Evolutionary conservation across 2,113 vertebrate species (phyloP).

Genomic region (Grus americana): DNA sequence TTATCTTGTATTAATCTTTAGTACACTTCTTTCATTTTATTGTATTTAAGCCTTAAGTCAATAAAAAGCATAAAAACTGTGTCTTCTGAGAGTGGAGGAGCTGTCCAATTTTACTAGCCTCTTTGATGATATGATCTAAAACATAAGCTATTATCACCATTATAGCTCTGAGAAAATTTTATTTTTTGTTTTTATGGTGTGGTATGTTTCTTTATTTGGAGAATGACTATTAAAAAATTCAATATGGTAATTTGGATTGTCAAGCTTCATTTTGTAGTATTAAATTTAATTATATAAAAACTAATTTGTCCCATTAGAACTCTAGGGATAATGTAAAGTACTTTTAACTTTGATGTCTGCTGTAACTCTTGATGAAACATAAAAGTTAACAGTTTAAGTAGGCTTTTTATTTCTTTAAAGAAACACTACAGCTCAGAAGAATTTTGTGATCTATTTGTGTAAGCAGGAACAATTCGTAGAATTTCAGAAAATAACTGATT

Average conservation of each 20-base stretch:
- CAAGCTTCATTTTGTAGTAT: slow-evolving; percentile 22
- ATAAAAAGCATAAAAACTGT: slow-evolving; percentile 7
- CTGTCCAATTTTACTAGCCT: slow-evolving; percentile 26
- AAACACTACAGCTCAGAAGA: background rate
- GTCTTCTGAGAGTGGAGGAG: background rate
- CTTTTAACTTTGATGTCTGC: slow-evolving; percentile 51
- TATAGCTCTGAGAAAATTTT: background rate
- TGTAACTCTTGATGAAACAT: slow-evolving; percentile 47
- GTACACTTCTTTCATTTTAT: background rate
- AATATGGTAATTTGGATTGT: slow-evolving; percentile 6
- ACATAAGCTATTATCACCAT: background rate
- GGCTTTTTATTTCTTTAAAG: slow-evolving; percentile 9
- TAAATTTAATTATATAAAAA: slow-evolving; percentile 44
- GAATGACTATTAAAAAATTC: slow-evolving; percentile 1
- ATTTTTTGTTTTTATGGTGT: slow-evolving; percentile 29
- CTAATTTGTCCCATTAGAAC: slow-evolving; percentile 8
- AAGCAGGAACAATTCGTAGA: background rate
- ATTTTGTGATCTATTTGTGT: background rate
- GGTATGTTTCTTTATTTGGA: slow-evolving; percentile 12
- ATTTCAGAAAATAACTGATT: background rate
- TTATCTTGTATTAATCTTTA: slow-evolving; percentile 43
- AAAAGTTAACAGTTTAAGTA: slow-evolving; percentile 43
- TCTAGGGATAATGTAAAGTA: background rate
- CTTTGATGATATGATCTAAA: slow-evolving; percentile 27
- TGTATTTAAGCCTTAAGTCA: slow-evolving; percentile 44